These are phyloP conservation scores for Atta cephalotes DNA, from an alignment of 1,140 invertebrate genomes.

Conservation along the genomic window DNA sequence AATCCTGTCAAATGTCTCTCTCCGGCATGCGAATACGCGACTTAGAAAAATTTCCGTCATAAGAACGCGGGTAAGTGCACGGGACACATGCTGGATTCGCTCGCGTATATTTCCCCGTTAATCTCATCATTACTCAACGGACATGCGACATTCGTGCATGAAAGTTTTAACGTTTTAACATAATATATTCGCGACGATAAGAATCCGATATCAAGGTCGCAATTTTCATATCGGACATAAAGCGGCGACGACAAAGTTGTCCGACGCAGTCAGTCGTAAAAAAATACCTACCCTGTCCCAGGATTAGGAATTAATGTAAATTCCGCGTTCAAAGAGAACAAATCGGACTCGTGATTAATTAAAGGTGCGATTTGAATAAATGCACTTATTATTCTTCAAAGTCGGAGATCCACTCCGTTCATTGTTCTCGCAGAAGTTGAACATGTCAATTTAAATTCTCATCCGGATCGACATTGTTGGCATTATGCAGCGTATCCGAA, in stretches of 20 bases:
- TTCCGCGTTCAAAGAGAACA: slow-evolving; percentile 35
- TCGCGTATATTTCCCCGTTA: slow-evolving; percentile 41
- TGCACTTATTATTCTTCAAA: background rate
- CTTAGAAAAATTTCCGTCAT: slow-evolving; percentile 32
- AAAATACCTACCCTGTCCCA: slow-evolving; percentile 20
- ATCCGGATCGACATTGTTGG: background rate
- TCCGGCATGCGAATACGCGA: background rate
- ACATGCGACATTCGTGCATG: slow-evolving; percentile 49
- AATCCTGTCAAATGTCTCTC: slow-evolving; percentile 20
- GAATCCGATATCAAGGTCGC: slow-evolving; percentile 64
- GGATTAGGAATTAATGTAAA: background rate
- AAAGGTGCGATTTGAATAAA: slow-evolving; percentile 28
- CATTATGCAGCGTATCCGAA: background rate
- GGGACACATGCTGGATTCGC: background rate
- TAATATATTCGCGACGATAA: slow-evolving; percentile 66
- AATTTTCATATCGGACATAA: slow-evolving; percentile 43
- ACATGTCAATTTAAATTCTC: slow-evolving; percentile 40
- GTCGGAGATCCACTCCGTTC: background rate
- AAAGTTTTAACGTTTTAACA: slow-evolving; percentile 52
- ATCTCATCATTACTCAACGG: slow-evolving; percentile 47
- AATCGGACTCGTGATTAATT: slow-evolving; percentile 32
- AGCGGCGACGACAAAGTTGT: slow-evolving; percentile 44
- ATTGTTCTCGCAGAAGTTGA: background rate
- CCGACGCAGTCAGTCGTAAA: background rate
- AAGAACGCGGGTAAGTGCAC: slow-evolving; percentile 15